These are phyloP conservation scores for Calycopis cecrops DNA, from an alignment of 1,140 invertebrate species.

Conservation along the genomic window DNA sequence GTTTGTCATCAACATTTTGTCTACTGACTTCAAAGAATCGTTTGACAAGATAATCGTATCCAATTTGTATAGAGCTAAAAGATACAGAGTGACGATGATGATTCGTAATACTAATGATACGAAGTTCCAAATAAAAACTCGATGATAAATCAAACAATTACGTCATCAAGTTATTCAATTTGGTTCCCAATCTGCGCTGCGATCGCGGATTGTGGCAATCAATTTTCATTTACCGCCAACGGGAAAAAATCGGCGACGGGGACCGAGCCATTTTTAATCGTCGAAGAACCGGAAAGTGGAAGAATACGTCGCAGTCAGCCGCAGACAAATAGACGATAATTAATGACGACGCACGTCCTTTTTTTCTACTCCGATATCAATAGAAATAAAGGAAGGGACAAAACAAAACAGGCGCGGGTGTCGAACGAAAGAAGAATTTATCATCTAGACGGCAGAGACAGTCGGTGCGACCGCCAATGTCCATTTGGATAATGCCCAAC, in stretches of 20 bases:
- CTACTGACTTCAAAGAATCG: too few relatives aligned
- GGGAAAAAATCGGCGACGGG: slow-evolving; percentile 37
- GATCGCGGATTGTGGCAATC: slow-evolving; percentile 58
- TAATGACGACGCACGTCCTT: slow-evolving; percentile 53
- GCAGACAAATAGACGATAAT: slow-evolving; percentile 66
- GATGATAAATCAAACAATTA: slow-evolving; percentile 49
- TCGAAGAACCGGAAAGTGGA: slow-evolving; percentile 44
- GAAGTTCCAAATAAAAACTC: slow-evolving; percentile 19
- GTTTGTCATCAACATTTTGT: too few relatives aligned
- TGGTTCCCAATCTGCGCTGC: slow-evolving; percentile 53
- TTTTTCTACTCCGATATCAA: slow-evolving; percentile 46
- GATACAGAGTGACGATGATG: too few relatives aligned
- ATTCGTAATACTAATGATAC: background rate
- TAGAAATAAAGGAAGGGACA: slow-evolving; percentile 63
- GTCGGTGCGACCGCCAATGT: slow-evolving; percentile 63
- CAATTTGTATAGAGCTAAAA: too few relatives aligned
- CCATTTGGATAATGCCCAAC: slow-evolving; percentile 74
- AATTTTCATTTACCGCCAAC: slow-evolving; percentile 58
- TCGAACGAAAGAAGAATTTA: slow-evolving; percentile 73
- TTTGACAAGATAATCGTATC: too few relatives aligned
- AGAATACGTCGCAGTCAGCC: slow-evolving; percentile 55
- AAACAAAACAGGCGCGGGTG: slow-evolving; percentile 66
- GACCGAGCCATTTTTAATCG: slow-evolving; percentile 60
- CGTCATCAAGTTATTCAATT: slow-evolving; percentile 46
- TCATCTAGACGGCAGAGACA: slow-evolving; percentile 67